Evolutionary conservation across 2,113 vertebrate genomes (phyloP).

Genomic region (Falcunculus frontatus): DNA sequence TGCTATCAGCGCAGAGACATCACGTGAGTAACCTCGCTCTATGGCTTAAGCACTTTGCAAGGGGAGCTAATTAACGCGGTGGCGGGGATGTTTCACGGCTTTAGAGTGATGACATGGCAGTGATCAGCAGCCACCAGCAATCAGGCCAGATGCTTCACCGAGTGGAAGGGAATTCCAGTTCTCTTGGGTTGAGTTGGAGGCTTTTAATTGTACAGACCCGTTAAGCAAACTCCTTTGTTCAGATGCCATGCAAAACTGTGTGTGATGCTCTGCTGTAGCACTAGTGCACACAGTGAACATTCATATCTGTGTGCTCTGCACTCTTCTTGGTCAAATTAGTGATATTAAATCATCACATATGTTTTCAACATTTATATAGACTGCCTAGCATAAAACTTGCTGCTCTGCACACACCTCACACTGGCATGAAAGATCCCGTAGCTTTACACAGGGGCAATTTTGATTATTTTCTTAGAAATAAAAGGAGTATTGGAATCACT

Average conservation of each 20-base stretch:
- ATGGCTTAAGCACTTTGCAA: not conserved
- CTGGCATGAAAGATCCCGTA: not conserved
- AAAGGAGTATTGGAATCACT: not conserved
- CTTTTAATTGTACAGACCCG: not conserved
- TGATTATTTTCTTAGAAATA: not conserved
- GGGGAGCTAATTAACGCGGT: conserved; percentile 16
- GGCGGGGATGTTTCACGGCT: not conserved
- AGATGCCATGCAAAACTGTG: not conserved
- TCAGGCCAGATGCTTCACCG: not conserved
- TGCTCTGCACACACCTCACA: not conserved
- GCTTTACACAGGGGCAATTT: not conserved
- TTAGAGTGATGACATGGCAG: conserved; percentile 22
- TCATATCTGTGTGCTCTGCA: not conserved
- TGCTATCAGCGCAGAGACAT: conserved; percentile 97
- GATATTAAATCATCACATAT: not conserved
- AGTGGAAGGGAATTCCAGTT: conserved; percentile 15
- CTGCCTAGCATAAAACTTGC: not conserved
- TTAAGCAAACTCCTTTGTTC: not conserved
- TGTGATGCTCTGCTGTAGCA: not conserved
- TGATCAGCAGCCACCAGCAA: not conserved
- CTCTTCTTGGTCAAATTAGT: not conserved
- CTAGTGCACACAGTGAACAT: not conserved
- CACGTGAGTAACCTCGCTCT: conserved; percentile 82
- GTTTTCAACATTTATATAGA: not conserved
- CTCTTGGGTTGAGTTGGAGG: not conserved